These are phyloP conservation scores for Chaetogeoica ovagalla DNA, from an alignment of 2,888 invertebrate species.

Conservation along the genomic window DNA sequence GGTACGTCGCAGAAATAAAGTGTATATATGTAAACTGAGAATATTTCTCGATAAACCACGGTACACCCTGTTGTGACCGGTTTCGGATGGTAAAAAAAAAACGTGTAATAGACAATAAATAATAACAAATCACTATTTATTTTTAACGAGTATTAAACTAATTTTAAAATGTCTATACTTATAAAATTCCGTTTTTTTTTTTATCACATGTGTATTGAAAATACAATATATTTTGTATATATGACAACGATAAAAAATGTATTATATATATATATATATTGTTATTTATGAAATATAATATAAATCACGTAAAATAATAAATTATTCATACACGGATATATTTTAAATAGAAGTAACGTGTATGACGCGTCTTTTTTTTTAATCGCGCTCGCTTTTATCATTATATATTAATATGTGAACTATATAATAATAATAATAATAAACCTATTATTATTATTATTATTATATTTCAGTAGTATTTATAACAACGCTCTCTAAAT, in stretches of 20 bases:
- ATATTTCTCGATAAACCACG: too few relatives aligned
- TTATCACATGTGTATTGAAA: neutral
- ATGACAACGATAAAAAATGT: neutral
- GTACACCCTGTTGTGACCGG: too few relatives aligned
- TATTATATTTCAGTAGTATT: neutral
- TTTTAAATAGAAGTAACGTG: neutral
- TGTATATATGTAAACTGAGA: too few relatives aligned
- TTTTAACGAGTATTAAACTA: too few relatives aligned
- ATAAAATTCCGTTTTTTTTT: neutral
- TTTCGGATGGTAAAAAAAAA: too few relatives aligned
- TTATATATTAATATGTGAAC: too few relatives aligned
- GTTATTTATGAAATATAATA: neutral
- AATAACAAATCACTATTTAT: too few relatives aligned
- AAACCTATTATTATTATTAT: too few relatives aligned
- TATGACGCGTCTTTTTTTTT: neutral
- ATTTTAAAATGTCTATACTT: too few relatives aligned
- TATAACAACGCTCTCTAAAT: slow-evolving; percentile 13
- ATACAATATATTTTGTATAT: neutral
- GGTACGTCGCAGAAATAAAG: too few relatives aligned
- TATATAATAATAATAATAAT: too few relatives aligned
- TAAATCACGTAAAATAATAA: neutral
- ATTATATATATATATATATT: neutral
- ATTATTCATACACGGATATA: neutral
- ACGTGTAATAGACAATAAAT: too few relatives aligned
- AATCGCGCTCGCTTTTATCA: neutral